A percentile compares a stretch with the other conserved stretches of the same genome.
Evolutionary conservation across 2,113 vertebrate genomes (phyloP).

Genomic region (Myotis lucifugus): DNA sequence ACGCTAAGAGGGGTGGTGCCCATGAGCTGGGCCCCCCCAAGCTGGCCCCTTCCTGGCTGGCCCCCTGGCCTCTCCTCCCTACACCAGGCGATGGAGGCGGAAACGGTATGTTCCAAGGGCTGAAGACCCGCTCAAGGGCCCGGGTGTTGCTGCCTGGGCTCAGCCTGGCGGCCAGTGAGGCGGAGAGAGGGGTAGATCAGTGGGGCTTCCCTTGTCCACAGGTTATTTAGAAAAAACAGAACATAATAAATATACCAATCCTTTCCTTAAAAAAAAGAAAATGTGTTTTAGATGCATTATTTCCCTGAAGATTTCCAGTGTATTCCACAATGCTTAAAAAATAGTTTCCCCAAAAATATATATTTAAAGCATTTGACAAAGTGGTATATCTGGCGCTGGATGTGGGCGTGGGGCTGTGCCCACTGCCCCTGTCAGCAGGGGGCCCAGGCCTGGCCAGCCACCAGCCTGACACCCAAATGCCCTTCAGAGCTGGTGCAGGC

Average conservation of each 20-base stretch:
- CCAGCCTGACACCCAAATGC: fast-evolving
- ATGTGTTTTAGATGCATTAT: conserved; percentile 82
- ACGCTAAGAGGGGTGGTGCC: background rate
- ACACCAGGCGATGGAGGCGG: background rate
- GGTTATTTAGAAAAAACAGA: conserved; percentile 72
- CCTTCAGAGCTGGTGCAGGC: background rate
- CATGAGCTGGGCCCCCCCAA: fast-evolving
- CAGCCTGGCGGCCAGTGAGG: background rate
- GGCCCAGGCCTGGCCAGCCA: background rate
- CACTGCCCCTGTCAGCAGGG: background rate
- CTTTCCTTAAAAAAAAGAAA: conserved; percentile 72
- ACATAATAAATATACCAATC: conserved; percentile 83
- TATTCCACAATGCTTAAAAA: conserved; percentile 85
- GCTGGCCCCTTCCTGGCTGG: background rate
- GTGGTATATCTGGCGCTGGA: conserved; percentile 47
- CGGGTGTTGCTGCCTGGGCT: background rate
- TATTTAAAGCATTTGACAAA: conserved; percentile 79
- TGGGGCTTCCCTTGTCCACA: conserved; percentile 72
- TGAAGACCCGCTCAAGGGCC: background rate
- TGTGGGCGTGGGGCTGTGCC: background rate
- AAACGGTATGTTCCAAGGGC: background rate
- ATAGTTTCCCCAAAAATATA: conserved; percentile 77
- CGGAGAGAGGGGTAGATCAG: background rate
- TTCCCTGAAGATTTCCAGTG: conserved; percentile 89
- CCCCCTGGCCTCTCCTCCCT: background rate